These are phyloP conservation scores for Phortica magna DNA, from an alignment of 2,888 invertebrate genomes.

Conservation along the genomic window DNA sequence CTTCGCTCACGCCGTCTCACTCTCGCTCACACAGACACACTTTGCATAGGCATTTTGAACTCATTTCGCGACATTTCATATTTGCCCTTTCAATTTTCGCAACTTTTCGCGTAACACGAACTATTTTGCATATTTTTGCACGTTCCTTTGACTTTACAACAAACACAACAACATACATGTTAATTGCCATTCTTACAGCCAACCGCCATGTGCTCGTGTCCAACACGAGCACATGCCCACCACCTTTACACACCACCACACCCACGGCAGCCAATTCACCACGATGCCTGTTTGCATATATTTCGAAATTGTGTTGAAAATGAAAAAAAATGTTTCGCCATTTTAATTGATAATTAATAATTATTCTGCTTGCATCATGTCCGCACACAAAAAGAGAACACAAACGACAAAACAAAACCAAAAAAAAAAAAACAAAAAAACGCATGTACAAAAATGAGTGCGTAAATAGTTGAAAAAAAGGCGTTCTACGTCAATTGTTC, in stretches of 20 bases:
- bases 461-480: too few species aligned
- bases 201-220: too few species aligned
- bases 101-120: neutral
- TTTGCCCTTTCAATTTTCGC: slow-evolving; percentile 12
- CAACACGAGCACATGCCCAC: too few species aligned
- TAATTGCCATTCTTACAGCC: slow-evolving; percentile 4
- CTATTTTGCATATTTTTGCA: slow-evolving; percentile 34
- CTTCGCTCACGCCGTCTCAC: neutral
- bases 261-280: too few species aligned
- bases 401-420: neutral
- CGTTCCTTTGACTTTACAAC: slow-evolving; percentile 13
- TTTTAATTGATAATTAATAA: slow-evolving; percentile 22
- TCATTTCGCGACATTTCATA: slow-evolving; percentile 1
- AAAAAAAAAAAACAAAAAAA: neutral
- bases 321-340: too few species aligned
- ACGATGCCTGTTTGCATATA: neutral
- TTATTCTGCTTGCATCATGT: slow-evolving; percentile 22
- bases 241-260: too few species aligned
- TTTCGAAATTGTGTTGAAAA: too few species aligned
- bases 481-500: neutral
- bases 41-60: neutral
- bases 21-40: neutral
- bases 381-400: neutral
- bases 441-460: too few species aligned
- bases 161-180: neutral